Conservation (phyloP, 1,140 invertebrate genomes). For the Eufriesea mexicana region DNA sequence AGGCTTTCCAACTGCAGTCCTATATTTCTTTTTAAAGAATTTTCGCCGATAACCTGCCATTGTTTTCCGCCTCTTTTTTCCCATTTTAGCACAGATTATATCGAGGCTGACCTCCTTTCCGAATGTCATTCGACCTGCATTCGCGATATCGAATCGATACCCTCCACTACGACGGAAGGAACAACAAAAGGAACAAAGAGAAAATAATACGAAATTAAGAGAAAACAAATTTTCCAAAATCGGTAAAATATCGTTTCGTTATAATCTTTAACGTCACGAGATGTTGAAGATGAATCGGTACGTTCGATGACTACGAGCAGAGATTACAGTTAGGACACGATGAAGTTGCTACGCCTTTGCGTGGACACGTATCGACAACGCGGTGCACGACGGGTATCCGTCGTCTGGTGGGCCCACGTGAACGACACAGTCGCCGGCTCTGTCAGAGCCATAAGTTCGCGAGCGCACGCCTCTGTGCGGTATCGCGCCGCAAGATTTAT, state of each 20-base stretch:
- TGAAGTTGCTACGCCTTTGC: not conserved
- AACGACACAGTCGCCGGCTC: not conserved
- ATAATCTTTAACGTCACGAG: too few species aligned
- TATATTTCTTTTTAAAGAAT: too few species aligned
- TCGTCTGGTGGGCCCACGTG: not conserved
- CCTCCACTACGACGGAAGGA: too few species aligned
- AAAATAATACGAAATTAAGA: not conserved
- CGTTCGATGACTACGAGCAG: not conserved
- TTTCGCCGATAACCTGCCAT: too few species aligned
- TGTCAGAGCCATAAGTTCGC: not conserved
- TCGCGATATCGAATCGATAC: too few species aligned
- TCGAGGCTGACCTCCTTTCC: too few species aligned
- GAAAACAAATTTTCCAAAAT: not conserved
- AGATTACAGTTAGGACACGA: not conserved
- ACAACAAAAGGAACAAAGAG: too few species aligned
- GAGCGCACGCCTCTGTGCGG: not conserved
- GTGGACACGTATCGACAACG: not conserved
- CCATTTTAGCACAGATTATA: too few species aligned
- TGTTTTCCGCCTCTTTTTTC: too few species aligned
- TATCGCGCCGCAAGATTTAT: constrained; percentile 15
- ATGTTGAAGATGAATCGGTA: not conserved
- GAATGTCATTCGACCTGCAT: too few species aligned
- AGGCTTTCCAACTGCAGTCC: too few species aligned
- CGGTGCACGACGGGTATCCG: not conserved
- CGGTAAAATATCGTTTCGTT: too few species aligned